A percentile compares a stretch with the other conserved stretches of the same genome.
phyloP scores from a whole-genome alignment of 30 jellyfish, hydroid and myxozoan species.

The Turritopsis dohrnii region DNA sequence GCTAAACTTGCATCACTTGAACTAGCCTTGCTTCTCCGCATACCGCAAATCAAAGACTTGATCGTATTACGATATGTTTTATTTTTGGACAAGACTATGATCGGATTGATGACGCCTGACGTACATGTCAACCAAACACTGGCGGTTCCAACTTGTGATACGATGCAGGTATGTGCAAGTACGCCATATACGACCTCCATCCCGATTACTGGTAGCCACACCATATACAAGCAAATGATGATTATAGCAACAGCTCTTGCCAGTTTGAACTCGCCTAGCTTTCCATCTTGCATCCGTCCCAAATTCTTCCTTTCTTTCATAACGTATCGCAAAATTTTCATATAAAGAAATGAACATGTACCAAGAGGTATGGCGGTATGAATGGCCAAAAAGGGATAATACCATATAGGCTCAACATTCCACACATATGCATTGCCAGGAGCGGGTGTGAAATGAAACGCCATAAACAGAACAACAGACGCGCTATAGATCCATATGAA shows the following conservation, averaged over 20 bases:
- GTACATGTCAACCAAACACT: conserved; percentile 64
- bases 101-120: conserved; percentile 56
- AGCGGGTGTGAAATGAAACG: conserved; percentile 30
- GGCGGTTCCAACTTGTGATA: conserved; percentile 55
- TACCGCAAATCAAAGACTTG: not conserved
- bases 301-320: not conserved
- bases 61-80: conserved; percentile 36
- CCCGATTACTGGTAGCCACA: conserved; percentile 72
- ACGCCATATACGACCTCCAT: conserved; percentile 60
- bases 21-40: not conserved
- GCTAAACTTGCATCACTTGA: not conserved
- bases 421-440: conserved; percentile 31
- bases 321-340: conserved; percentile 25
- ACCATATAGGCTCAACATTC: conserved; percentile 37
- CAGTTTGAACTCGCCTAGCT: conserved; percentile 36
- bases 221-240: conserved; percentile 44
- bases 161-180: conserved; percentile 40
- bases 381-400: conserved; percentile 56
- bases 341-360: conserved; percentile 23
- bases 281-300: not conserved
- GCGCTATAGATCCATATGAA: conserved; percentile 46
- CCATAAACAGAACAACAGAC: conserved; percentile 42
- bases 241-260: conserved; percentile 62
- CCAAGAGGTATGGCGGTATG: conserved; percentile 47
- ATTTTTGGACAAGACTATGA: conserved; percentile 49